These are phyloP conservation scores for Nylanderia fulva DNA, from an alignment of 1,140 invertebrate species.

Conservation along the genomic window DNA sequence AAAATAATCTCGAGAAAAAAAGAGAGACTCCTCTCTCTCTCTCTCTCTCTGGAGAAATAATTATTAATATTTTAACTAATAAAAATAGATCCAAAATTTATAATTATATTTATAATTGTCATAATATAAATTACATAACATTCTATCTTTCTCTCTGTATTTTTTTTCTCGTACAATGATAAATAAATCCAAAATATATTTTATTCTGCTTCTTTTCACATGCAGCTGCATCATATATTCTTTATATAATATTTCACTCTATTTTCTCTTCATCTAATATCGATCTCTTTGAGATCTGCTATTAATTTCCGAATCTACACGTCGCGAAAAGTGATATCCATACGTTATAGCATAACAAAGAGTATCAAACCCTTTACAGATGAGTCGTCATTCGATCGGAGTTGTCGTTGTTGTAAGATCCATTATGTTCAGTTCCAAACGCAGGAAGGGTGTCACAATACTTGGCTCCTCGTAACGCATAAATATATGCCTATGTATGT, in stretches of 20 bases:
- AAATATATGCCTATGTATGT: neutral
- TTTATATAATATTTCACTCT: neutral
- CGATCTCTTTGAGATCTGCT: slow-evolving; percentile 2
- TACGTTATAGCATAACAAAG: neutral
- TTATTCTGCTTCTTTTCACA: neutral
- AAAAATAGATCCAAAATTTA: neutral
- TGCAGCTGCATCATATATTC: neutral
- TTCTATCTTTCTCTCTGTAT: neutral
- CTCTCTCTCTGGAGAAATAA: no score
- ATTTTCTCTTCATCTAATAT: neutral
- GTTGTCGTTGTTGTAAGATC: slow-evolving; percentile 7
- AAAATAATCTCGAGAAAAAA: no score
- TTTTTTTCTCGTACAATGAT: neutral
- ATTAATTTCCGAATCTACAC: slow-evolving; percentile 13
- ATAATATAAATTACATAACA: neutral
- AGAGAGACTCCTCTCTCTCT: no score
- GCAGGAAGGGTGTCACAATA: slow-evolving; percentile 1
- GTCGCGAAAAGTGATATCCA: slow-evolving; percentile 23
- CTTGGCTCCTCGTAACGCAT: neutral
- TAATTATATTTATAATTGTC: neutral
- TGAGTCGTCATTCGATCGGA: slow-evolving; percentile 2
- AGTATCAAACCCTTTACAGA: neutral
- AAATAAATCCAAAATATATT: neutral
- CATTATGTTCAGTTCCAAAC: slow-evolving; percentile 43
- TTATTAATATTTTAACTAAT: neutral